Evolutionary conservation across 2,888 invertebrate species (phyloP), one percentile per base, ranked within the genome.

Genomic region (Drosophila basisetae): DNA sequence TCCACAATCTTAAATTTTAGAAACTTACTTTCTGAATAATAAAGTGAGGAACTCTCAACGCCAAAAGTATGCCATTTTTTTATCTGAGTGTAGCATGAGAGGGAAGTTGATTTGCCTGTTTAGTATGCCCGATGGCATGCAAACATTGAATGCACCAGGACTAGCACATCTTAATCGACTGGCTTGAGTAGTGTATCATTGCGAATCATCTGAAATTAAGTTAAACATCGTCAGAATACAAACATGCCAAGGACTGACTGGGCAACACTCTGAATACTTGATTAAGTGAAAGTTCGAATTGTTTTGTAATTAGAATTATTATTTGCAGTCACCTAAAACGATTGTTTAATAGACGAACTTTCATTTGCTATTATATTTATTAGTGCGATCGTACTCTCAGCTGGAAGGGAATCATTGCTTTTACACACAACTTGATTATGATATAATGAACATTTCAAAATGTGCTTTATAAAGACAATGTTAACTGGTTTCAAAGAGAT

Each of bases 131-230:
- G 30, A 50, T 28, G n/a, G 43, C 33, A 28, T 28, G 22, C 13
- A 39, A 25, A 47, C 71, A 58, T 58, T 58, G 53, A 59, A 54
- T 70, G 52, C 39, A 37, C 28, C n/a, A 6, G 6, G 30, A 30
- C 18, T 33, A 52, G 16, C 30, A 31, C 41, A 43, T 47, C 9
- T 59, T 33, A 49, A 41, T 49, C 49, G 33, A 9, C 53, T 35
- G 30, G 33, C 41, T 52, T 47, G 18, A 9, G 54, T 33, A 41
- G 18, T 54, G 37, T 31, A 52, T 30, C 16, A 30, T 47, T 10
- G 22, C 47, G 25, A 66, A 69, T 62, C 53, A 61, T 58, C 25
- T 37, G 49, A 59, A 59, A 37, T 62, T 50, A 54, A 62, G 43
- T 30, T 25, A 39, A 53, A 53, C 47, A 30, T 28, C 25, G 35